Conservation (phyloP, 2,797 vertebrate species). For the Rhinichthys osculus region DNA sequence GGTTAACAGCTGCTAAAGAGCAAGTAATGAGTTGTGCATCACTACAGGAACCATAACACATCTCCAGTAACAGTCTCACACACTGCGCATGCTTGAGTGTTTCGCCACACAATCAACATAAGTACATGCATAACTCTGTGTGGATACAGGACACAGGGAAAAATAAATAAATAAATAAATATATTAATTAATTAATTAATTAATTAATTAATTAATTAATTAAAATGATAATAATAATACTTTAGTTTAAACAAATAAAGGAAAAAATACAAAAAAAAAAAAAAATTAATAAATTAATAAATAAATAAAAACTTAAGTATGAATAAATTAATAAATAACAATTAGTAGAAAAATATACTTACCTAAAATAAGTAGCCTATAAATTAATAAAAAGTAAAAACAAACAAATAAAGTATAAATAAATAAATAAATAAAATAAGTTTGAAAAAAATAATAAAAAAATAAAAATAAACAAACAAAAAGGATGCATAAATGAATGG, state of each 20-base stretch:
- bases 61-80: constrained; percentile 6
- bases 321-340: background rate
- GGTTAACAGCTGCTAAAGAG: background rate
- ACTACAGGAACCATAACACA: background rate
- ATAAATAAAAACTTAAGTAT: background rate
- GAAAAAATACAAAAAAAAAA: background rate
- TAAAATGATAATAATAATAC: background rate
- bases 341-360: background rate
- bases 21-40: constrained; percentile 6
- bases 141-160: no score
- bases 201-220: no score
- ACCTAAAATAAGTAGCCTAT: background rate
- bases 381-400: background rate
- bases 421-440: no score
- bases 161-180: background rate
- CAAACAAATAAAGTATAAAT: background rate
- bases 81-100: background rate
- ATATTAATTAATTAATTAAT: background rate
- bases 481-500: background rate
- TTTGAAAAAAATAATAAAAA: background rate
- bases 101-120: background rate
- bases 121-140: background rate
- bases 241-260: background rate
- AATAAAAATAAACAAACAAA: background rate
- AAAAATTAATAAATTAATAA: background rate